Evolutionary conservation across 2,113 vertebrate genomes (phyloP), one percentile per base, ranked within the genome.

Genomic region (Periophthalmodon schlosseri): DNA sequence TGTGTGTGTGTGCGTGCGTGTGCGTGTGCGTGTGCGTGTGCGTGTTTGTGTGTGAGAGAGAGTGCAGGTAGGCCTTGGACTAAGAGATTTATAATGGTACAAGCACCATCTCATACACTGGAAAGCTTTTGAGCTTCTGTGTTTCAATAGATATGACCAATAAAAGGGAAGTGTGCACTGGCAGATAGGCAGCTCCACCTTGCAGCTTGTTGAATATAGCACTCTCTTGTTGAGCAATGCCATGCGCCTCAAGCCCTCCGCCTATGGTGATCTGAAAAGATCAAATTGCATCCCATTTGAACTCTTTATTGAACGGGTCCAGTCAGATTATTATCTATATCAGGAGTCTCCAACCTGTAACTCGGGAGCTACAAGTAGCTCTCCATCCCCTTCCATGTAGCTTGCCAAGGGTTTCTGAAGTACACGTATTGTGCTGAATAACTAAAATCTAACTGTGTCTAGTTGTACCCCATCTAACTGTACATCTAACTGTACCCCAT

Each of bases 161-260:
- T 79, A 78, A 83, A 84, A 63, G n/a, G 79, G 72, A 89, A 89
- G 76, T 78, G 83, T 89, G 87, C 70, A 66, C 75, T 69, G 74
- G 20, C 72, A 87, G 88, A 91, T 88, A 89, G 89, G 87, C 82
- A 71, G 73, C 63, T 74, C 23, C 64, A 57, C 72, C 78, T 73
- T 70, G 57, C 67, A 84, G 79, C 81, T 69, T 74, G 66, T 76
- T 73, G 63, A 79, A 74, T 71, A 74, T 72, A 69, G 72, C 9
- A 13, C 46, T 49, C 46, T 49, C 46, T 16, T 20, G 50, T 52
- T 20, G 50, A 47, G 46, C 47, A 15, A 20, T n/a, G 50, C 8
- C n/a, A n/a, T 11, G 13, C 23, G 15, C 23, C 57, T 28, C 12
- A 28, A 57, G 69, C 72, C 33, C 44, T 60, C 66, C 13, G 86